A percentile compares a stretch with the other conserved stretches of the same genome.
These are phyloP conservation scores for Calonectris borealis DNA, from an alignment of 2,113 vertebrate species.

Conservation along the genomic window DNA sequence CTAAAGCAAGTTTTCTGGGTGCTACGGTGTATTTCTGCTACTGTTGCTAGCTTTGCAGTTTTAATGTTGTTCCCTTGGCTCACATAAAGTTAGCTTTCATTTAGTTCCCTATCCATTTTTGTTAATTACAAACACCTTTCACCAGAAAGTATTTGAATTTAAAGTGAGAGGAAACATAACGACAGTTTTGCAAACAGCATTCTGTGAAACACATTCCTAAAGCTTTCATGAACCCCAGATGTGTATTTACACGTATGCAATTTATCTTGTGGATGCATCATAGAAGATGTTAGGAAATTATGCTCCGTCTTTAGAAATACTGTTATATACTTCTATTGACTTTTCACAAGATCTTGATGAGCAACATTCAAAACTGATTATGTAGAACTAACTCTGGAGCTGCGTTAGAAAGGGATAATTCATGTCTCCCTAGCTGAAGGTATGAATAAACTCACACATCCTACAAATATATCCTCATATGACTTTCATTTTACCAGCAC, in stretches of 20 bases:
- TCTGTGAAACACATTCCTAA: neutral
- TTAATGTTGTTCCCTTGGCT: neutral
- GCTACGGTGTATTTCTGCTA: neutral
- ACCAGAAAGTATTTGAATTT: conserved; percentile 9
- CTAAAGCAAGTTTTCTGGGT: neutral
- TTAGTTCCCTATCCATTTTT: conserved; percentile 11
- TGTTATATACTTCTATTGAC: neutral
- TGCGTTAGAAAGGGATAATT: neutral
- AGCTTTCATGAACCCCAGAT: neutral
- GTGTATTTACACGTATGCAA: neutral
- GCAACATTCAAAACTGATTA: neutral
- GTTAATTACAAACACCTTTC: conserved; percentile 19
- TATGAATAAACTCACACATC: neutral
- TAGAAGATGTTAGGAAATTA: neutral
- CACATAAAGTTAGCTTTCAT: neutral
- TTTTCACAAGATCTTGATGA: neutral
- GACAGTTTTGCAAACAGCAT: neutral
- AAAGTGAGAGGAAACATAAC: neutral
- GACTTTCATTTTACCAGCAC: neutral
- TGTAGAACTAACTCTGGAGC: neutral
- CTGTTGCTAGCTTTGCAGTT: neutral
- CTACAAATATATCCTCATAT: neutral
- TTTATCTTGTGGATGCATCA: neutral
- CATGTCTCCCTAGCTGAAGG: neutral
- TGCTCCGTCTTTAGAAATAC: neutral